Evolutionary conservation across 2,888 invertebrate species (phyloP).

Genomic region (Nymphalis urticae): DNA sequence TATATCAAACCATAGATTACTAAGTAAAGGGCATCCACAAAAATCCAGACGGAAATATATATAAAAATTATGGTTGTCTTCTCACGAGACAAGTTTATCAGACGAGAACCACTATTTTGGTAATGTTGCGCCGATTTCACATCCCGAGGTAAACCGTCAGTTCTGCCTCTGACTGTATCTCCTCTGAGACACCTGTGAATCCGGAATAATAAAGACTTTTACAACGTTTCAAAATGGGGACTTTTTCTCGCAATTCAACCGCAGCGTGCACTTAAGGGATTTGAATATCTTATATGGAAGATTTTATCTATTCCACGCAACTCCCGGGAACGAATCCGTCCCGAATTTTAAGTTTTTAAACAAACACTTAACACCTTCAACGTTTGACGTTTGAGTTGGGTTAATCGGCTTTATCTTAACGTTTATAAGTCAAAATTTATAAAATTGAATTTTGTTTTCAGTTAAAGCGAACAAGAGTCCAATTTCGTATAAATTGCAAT

Average conservation of each 20-base stretch:
- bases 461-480: conserved; percentile 5
- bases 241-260: conserved; percentile 80
- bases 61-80: conserved; percentile 46
- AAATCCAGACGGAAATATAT: not conserved
- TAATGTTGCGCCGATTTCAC: conserved; percentile 16
- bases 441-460: conserved; percentile 9
- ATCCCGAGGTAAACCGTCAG: conserved; percentile 48
- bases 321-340: conserved; percentile 63
- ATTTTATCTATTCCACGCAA: conserved; percentile 74
- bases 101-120: conserved; percentile 16
- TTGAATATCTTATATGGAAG: conserved; percentile 79
- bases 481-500: conserved; percentile 47
- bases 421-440: conserved; percentile 2
- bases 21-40: conserved; percentile 12
- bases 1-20: conserved; percentile 38
- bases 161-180: conserved; percentile 59
- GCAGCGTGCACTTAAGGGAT: conserved; percentile 81
- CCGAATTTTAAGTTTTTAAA: conserved; percentile 64
- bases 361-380: conserved; percentile 53
- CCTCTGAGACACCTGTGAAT: conserved; percentile 75
- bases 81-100: not conserved
- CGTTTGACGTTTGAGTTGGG: conserved; percentile 7
- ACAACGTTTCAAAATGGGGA: conserved; percentile 77
- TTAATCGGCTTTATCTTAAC: conserved; percentile 14
- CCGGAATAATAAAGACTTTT: conserved; percentile 80